A percentile compares a stretch with the other conserved stretches of the same genome.
phyloP scores from a whole-genome alignment of 2,797 vertebrate species.

The Lepus townsendii region DNA sequence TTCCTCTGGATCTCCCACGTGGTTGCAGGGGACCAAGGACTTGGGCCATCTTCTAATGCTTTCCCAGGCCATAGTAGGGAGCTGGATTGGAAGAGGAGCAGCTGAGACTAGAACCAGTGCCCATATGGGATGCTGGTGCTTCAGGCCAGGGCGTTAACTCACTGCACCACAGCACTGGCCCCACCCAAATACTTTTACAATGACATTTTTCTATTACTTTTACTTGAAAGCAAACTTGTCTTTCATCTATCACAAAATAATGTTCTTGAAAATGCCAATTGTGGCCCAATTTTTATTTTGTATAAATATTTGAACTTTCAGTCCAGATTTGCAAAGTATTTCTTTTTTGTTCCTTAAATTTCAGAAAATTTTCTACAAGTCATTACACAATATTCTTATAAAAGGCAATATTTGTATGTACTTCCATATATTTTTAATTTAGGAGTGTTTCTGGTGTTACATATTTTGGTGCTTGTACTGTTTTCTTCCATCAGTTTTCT shows the following conservation, averaged over 20 bases:
- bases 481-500: neutral
- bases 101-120: too few species aligned
- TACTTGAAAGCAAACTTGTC: neutral
- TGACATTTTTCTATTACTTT: neutral
- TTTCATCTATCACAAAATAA: neutral
- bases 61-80: too few species aligned
- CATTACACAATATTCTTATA: neutral
- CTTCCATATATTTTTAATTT: neutral
- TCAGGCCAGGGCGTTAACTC: too few species aligned
- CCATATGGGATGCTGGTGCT: too few species aligned
- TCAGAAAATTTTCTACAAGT: neutral
- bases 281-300: neutral
- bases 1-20: too few species aligned
- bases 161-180: too few species aligned
- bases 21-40: too few species aligned
- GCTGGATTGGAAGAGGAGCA: too few species aligned
- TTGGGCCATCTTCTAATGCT: too few species aligned
- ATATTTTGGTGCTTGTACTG: neutral
- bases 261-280: neutral
- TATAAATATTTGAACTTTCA: neutral
- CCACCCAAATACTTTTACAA: too few species aligned
- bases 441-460: neutral
- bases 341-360: neutral
- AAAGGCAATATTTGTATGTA: neutral
- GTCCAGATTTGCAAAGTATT: neutral